phyloP scores from a whole-genome alignment of 1,140 invertebrate genomes.

The Marisa cornuarietis region DNA sequence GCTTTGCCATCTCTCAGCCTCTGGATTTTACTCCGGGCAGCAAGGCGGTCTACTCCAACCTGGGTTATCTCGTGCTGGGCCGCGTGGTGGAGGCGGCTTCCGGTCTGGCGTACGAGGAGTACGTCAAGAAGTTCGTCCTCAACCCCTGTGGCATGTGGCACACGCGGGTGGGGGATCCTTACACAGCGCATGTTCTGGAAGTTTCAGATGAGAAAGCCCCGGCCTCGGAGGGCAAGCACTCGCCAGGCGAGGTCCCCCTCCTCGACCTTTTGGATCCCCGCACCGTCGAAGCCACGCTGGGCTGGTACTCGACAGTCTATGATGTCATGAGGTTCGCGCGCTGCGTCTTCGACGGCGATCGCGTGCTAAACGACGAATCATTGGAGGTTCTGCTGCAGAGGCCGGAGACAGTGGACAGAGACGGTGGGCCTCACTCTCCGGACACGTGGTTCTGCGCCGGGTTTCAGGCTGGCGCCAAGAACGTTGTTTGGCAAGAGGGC shows the following conservation, averaged over 20 bases:
- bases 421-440: slow-evolving; percentile 28
- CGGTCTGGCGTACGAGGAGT: slow-evolving; percentile 53
- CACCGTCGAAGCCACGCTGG: slow-evolving; percentile 51
- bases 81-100: slow-evolving; percentile 57
- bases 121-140: slow-evolving; percentile 53
- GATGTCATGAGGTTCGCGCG: slow-evolving; percentile 53
- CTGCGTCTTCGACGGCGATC: slow-evolving; percentile 36
- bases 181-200: slow-evolving; percentile 15
- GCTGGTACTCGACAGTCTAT: slow-evolving; percentile 59
- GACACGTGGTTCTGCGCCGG: slow-evolving; percentile 47
- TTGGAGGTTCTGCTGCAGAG: slow-evolving; percentile 34
- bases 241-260: slow-evolving; percentile 20
- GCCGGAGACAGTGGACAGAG: slow-evolving; percentile 31
- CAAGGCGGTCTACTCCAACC: slow-evolving; percentile 58
- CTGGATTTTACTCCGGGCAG: slow-evolving; percentile 58
- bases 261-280: slow-evolving; percentile 37
- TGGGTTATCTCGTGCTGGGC: slow-evolving; percentile 64
- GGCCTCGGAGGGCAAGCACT: neutral
- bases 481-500: slow-evolving; percentile 50
- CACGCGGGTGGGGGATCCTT: slow-evolving; percentile 42
- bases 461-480: slow-evolving; percentile 43
- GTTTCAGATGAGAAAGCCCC: neutral
- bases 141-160: slow-evolving; percentile 63
- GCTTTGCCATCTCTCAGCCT: slow-evolving; percentile 48
- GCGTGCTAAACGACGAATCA: slow-evolving; percentile 41